Conservation (phyloP, 92 coral and sea anemone genomes). For the Epizoanthus fatuus region DNA sequence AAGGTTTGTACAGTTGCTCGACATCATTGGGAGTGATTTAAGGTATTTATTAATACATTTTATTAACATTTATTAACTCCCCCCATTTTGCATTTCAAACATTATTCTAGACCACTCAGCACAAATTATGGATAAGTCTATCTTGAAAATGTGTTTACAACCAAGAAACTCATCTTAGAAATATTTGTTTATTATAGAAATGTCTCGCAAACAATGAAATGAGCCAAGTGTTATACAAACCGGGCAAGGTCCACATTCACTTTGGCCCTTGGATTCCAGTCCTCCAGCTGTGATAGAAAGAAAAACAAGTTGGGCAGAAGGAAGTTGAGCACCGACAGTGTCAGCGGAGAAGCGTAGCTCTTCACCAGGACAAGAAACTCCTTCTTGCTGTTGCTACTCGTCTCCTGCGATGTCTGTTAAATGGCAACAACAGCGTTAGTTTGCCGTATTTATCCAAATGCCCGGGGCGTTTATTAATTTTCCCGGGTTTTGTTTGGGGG, state of each 20-base stretch:
- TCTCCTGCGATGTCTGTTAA: slow-evolving; percentile 70
- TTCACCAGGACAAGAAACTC: slow-evolving; percentile 64
- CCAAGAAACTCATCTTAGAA: too few relatives aligned
- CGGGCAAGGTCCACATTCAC: slow-evolving; percentile 84
- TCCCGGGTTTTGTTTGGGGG: too few relatives aligned
- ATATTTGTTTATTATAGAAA: neutral
- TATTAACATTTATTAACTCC: too few relatives aligned
- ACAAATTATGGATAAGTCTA: too few relatives aligned
- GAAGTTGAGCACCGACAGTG: slow-evolving; percentile 73
- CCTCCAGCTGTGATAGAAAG: slow-evolving; percentile 84
- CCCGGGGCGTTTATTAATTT: too few relatives aligned
- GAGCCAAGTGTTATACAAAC: slow-evolving; percentile 34
- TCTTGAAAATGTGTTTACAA: too few relatives aligned
- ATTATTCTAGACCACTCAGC: too few relatives aligned
- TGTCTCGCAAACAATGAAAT: neutral
- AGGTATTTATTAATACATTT: neutral
- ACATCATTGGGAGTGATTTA: too few relatives aligned
- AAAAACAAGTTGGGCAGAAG: slow-evolving; percentile 79
- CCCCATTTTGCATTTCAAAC: too few relatives aligned
- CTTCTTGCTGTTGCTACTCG: slow-evolving; percentile 35
- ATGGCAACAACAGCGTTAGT: too few relatives aligned
- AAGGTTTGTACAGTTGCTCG: too few relatives aligned
- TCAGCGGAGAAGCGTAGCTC: slow-evolving; percentile 87
- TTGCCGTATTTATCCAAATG: too few relatives aligned
- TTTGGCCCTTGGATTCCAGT: slow-evolving; percentile 84